Base-by-base conservation (phyloP, 1,140 invertebrate genomes). In the Aphelenchoides fujianensis region DNA sequence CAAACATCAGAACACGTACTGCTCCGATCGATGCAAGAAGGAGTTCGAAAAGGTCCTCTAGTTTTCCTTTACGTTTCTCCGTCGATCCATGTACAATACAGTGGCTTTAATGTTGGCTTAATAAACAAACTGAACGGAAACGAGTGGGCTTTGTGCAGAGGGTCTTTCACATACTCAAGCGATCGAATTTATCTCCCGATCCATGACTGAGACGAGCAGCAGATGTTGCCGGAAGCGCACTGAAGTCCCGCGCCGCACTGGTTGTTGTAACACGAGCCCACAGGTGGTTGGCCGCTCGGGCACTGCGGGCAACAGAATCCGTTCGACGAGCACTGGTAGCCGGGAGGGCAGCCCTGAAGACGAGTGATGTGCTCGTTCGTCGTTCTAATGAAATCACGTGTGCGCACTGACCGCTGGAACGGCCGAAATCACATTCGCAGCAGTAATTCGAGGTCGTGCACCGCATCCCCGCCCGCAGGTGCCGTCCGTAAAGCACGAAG, bases 401-500 rank as follows among this genome's bases (percentile, higher is more conserved):
- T 70, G 68, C 68, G 23, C 68, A 70, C 9, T 69, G 68, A 16
- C 69, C 68, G 70, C 69, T 70, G 27, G 59, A 63, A n/a, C 54
- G 69, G 35, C 69, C 68, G 9, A 32, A 70, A 27, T 37, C 9
- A 34, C 67, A 69, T 27, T 69, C 67, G 35, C 67, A 69, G 27
- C 69, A 70, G 31, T 70, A 70, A 28, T 66, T 70, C 48, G 59
- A 71, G 3, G 68, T 53, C 0, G 57, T 68, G 69, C 59, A 66
- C 0, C 32, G 19, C 59, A 70, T 70, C 1, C 23, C 19, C 53
- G 68, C 3, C 37, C 69, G 48, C 57, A 68, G 35, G 68, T 68
- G 30, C 57, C 69, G 23, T 32, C 69, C 36, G 7, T 70, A 31
- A 70, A 70, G 16, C 68, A 70, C 41, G 30, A 63, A 37, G 69